Evolutionary conservation across 1,140 invertebrate genomes (phyloP).

Genomic region (Drosophila obscura): DNA sequence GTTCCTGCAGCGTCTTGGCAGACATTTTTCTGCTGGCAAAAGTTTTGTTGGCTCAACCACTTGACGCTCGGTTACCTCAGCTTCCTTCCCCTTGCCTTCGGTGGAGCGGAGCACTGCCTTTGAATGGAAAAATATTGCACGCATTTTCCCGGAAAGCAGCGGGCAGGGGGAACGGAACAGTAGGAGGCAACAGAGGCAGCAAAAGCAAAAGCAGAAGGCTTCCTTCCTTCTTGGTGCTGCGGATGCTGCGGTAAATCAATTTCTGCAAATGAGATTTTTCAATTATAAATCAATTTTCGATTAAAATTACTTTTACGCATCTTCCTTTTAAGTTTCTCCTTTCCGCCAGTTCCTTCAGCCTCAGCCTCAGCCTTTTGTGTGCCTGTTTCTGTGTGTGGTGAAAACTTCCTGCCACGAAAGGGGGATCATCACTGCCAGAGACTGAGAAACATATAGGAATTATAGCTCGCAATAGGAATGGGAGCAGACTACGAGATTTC

Average conservation of each 20-base stretch:
- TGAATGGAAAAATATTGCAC: conserved; percentile 73
- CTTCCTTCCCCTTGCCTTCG: conserved; percentile 9
- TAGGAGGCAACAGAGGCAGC: not conserved
- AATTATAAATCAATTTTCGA: conserved; percentile 84
- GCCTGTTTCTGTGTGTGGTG: conserved; percentile 25
- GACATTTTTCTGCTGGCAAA: conserved; percentile 74
- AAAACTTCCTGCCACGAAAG: conserved; percentile 50
- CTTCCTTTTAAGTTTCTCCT: conserved; percentile 54
- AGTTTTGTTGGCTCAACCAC: conserved; percentile 75
- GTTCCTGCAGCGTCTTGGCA: conserved; percentile 49
- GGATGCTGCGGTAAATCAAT: conserved; percentile 83
- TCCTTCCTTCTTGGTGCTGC: conserved; percentile 52
- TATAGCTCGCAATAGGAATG: too few relatives aligned
- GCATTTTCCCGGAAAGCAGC: conserved; percentile 52
- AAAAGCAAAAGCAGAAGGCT: conserved; percentile 1
- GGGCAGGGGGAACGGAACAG: conserved; percentile 2
- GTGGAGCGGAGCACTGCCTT: conserved; percentile 16
- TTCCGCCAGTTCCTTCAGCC: not conserved
- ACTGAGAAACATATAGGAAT: not conserved
- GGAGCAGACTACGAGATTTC: too few relatives aligned
- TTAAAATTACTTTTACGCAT: conserved; percentile 83
- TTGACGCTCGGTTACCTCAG: conserved; percentile 73
- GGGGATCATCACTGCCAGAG: conserved; percentile 9
- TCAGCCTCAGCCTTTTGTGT: conserved; percentile 17
- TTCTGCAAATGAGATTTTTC: conserved; percentile 83